Conservation (phyloP, 2,888 invertebrate species). For the Ochlodes sylvanus region DNA sequence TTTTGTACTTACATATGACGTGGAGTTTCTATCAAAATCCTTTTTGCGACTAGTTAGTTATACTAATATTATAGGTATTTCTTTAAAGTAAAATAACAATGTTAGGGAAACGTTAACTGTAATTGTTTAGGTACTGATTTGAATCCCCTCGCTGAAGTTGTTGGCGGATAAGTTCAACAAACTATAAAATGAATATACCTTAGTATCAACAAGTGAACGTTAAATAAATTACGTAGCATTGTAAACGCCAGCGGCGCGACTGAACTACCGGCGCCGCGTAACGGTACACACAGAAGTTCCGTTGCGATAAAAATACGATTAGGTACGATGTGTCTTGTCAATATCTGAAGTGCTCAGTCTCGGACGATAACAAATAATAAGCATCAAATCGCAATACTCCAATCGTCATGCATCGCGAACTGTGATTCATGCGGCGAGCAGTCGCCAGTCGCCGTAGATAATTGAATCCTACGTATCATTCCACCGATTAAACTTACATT, state of each 20-base stretch:
- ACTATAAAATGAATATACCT: too few relatives aligned
- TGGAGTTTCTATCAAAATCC: too few relatives aligned
- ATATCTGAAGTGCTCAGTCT: not conserved
- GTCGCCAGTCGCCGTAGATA: not conserved
- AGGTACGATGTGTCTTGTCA: not conserved
- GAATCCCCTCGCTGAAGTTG: too few relatives aligned
- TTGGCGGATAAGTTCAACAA: too few relatives aligned
- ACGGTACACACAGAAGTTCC: not conserved
- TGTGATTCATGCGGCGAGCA: constrained; percentile 2
- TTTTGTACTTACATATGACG: too few relatives aligned
- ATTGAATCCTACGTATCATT: not conserved
- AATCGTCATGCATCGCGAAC: not conserved
- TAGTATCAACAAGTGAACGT: too few relatives aligned
- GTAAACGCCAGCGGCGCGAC: not conserved
- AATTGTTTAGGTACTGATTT: too few relatives aligned
- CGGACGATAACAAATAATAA: not conserved
- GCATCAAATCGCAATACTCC: not conserved
- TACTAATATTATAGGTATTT: too few relatives aligned
- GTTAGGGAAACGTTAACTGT: too few relatives aligned
- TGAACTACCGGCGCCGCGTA: not conserved
- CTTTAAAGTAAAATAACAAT: too few relatives aligned
- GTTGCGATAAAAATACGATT: constrained; percentile 5
- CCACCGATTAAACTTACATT: not conserved
- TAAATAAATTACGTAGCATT: too few relatives aligned
- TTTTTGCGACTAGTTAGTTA: too few relatives aligned